phyloP scores from a whole-genome alignment of 1,140 invertebrate genomes.

The Papilio polytes region DNA sequence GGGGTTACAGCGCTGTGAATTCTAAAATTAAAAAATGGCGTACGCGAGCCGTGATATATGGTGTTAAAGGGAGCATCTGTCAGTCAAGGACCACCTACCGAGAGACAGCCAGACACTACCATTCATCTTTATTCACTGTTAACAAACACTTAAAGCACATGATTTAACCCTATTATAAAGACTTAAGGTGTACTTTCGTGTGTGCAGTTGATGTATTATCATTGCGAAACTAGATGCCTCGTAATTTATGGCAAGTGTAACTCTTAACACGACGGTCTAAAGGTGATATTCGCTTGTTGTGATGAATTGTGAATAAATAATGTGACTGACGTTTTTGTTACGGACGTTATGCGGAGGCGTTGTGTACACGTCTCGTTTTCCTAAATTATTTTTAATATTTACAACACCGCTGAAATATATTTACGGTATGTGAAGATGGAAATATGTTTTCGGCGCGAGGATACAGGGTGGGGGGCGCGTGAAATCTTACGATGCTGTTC shows the following conservation, averaged over 20 bases:
- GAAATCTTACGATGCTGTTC: constrained; percentile 9
- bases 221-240: constrained; percentile 46
- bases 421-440: constrained; percentile 33
- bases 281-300: constrained; percentile 56
- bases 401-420: constrained; percentile 29
- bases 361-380: constrained; percentile 51
- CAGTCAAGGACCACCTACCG: constrained; percentile 75
- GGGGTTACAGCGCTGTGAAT: constrained; percentile 32
- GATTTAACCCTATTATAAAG: constrained; percentile 4
- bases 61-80: constrained; percentile 70
- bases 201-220: constrained; percentile 16
- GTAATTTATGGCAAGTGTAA: constrained; percentile 62
- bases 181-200: constrained; percentile 44
- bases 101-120: constrained; percentile 58
- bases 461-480: neutral
- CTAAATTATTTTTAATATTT: constrained; percentile 63
- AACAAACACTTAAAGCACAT: constrained; percentile 38
- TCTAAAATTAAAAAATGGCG: constrained; percentile 65
- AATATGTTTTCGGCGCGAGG: neutral
- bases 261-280: constrained; percentile 56
- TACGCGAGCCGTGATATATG: constrained; percentile 59
- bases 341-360: constrained; percentile 40
- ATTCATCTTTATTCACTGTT: constrained; percentile 61
- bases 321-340: constrained; percentile 63
- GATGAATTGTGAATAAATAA: constrained; percentile 64